Base-by-base conservation (phyloP, 2,797 vertebrate genomes). In the Micrastur ruficollis region DNA sequence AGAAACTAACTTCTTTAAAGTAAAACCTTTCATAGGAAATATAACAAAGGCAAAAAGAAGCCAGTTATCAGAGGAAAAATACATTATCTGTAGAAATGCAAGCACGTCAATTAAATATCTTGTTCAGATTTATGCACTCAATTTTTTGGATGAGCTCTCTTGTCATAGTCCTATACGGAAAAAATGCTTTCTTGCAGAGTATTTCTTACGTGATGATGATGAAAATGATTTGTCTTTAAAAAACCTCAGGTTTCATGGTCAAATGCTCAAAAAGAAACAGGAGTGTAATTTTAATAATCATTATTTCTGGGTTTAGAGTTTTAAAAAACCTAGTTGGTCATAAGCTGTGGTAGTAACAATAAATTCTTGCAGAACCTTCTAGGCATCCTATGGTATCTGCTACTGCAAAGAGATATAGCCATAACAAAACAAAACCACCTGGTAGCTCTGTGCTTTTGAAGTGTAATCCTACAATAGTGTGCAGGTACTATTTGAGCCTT, bases 381-480 rank as follows among this genome's bases (percentile, higher is more conserved):
- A 75, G 32, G 17, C 9, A 14, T 72, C 49, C 66, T 14, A 0
- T 21, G 4, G 14, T 50, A 44, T 25, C 29, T 46, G 32, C 6
- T 71, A 8, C 19, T 6, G 3, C 19, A 32, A 68, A 91, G 71
- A 88, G 3, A 36, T 6, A 29, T 0, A 29, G 7, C 15, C 53
- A 65, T 20, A 12, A 79, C 61, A 75, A 44, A 19, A 68, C 10
- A 44, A 23, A 17, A 47, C 47, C 20, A 13, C 2, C 29, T 63
- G 31, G 38, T 70, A 53, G 50, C 19, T 89, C 26, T 72, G 5
- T 47, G 27, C 12, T 81, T 93, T 68, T 22, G 2, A 17, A 42
- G 32, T 38, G 19, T n/a, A 12, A 68, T 7, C 3, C 67, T 86
- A 53, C 40, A 40, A 40, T n/a, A 32, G 20, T 0, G 0, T 27